Conservation (phyloP, 2,797 vertebrate genomes). For the Neosilurus mollespiculum region DNA sequence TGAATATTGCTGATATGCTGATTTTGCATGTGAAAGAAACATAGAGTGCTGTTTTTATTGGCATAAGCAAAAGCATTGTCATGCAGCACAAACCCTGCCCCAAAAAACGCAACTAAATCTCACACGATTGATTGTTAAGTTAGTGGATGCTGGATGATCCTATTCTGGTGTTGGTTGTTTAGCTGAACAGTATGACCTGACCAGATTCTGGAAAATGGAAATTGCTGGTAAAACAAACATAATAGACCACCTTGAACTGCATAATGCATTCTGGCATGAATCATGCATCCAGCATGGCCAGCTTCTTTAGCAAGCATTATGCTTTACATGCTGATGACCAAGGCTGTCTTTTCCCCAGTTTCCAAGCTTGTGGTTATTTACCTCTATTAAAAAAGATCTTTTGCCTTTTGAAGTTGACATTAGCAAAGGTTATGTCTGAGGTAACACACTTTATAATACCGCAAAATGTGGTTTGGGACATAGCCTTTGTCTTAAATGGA, state of each 20-base stretch:
- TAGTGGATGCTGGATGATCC: background rate
- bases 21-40: conserved; percentile 23
- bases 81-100: background rate
- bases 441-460: conserved; percentile 1
- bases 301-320: conserved; percentile 3
- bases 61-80: conserved; percentile 11
- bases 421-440: conserved; percentile 2
- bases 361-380: background rate
- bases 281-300: background rate
- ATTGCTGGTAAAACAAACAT: background rate
- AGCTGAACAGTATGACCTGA: background rate
- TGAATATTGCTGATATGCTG: conserved; percentile 20
- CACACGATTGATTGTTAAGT: background rate
- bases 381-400: background rate
- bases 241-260: background rate
- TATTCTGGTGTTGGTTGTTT: background rate
- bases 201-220: background rate
- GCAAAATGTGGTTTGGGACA: conserved; percentile 16
- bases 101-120: background rate
- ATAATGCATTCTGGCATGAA: background rate
- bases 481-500: conserved; percentile 37
- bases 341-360: background rate
- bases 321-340: background rate
- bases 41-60: conserved; percentile 13
- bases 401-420: conserved; percentile 16